Percentiles rank a stretch among this genome's conserved stretches.
Conservation (phyloP, 1,140 invertebrate genomes). For the Bombus huntii region DNA sequence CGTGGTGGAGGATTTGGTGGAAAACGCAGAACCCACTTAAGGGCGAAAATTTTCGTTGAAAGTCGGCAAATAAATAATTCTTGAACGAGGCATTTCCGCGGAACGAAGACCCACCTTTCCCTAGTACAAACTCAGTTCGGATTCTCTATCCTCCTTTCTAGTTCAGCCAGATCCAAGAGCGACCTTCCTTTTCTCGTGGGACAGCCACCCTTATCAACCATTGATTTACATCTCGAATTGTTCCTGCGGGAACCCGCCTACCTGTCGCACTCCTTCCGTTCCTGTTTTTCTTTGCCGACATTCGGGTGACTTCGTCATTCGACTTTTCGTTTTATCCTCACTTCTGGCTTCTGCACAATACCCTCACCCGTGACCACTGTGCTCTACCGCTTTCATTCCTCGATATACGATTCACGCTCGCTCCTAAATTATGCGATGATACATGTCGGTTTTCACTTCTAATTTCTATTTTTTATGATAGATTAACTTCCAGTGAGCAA, state of each 20-base stretch:
- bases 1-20: constrained; percentile 9
- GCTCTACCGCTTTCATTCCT: not conserved
- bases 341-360: constrained; percentile 26
- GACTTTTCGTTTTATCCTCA: constrained; percentile 49
- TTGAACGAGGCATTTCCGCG: constrained; percentile 61
- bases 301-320: constrained; percentile 26
- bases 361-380: constrained; percentile 1
- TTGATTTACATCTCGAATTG: constrained; percentile 70
- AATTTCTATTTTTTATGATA: no score
- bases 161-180: constrained; percentile 47
- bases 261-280: constrained; percentile 59
- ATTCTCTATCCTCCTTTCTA: constrained; percentile 50
- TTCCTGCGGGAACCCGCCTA: constrained; percentile 68
- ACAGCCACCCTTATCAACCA: constrained; percentile 65
- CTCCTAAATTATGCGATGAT: not conserved
- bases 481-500: no score
- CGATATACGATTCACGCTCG: not conserved
- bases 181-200: constrained; percentile 50
- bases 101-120: constrained; percentile 64
- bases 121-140: constrained; percentile 54
- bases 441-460: no score
- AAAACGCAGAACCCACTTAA: constrained; percentile 55
- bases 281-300: constrained; percentile 60
- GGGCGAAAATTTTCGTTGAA: constrained; percentile 64
- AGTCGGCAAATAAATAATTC: constrained; percentile 68